Evolutionary conservation across 64 coral and sea anemone species (phyloP).

Genomic region (Pocillopora verrucosa): DNA sequence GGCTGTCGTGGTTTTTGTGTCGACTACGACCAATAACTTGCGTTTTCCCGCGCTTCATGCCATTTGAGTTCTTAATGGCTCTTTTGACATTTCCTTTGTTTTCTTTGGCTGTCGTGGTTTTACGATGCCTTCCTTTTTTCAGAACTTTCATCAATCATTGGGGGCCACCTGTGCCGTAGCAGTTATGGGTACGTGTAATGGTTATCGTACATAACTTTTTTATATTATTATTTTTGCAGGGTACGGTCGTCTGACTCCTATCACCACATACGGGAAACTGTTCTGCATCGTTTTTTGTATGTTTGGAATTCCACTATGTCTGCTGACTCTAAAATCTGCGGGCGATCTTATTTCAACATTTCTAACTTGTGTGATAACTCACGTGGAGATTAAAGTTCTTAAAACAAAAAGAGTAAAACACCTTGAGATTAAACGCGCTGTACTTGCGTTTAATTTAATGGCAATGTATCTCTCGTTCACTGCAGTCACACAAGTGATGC

Average conservation of each 20-base stretch:
- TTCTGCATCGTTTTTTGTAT: conserved; percentile 26
- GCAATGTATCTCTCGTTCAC: conserved; percentile 6
- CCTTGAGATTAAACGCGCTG: conserved; percentile 42
- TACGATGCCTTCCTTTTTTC: too few species aligned
- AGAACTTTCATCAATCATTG: too few species aligned
- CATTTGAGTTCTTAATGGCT: too few species aligned
- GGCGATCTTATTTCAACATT: conserved; percentile 6
- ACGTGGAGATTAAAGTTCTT: conserved; percentile 10
- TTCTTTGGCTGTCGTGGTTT: too few species aligned
- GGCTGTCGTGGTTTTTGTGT: too few species aligned
- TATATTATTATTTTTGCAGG: conserved; percentile 15
- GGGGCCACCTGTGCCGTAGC: too few species aligned
- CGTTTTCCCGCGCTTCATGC: too few species aligned
- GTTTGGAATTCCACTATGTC: conserved; percentile 40
- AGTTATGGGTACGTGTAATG: too few species aligned
- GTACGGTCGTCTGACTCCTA: conserved; percentile 47
- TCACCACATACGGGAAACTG: conserved; percentile 30
- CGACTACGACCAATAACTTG: too few species aligned
- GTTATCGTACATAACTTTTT: too few species aligned
- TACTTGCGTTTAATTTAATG: conserved; percentile 12
- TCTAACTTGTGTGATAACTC: neutral
- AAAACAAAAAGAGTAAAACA: neutral
- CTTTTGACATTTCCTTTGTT: neutral
- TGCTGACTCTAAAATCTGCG: conserved; percentile 45
- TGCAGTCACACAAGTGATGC: conserved; percentile 14